These are phyloP conservation scores for Cygnus buccinator DNA, from an alignment of 2,113 vertebrate species.

Conservation along the genomic window DNA sequence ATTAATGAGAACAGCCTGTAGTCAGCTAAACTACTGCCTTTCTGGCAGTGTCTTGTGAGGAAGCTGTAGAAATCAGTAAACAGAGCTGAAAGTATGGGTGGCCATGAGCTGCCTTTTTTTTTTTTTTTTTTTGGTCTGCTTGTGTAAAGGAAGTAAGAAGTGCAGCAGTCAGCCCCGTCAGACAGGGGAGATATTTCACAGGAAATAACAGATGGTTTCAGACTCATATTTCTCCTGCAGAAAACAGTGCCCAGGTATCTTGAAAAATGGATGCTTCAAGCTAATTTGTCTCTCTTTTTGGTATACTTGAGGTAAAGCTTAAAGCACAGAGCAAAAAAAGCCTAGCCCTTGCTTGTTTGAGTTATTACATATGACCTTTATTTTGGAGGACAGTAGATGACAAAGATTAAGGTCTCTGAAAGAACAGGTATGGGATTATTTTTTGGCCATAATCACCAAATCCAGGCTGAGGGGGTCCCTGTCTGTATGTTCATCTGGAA, in stretches of 20 bases:
- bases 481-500: neutral
- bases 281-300: neutral
- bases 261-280: neutral
- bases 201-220: constrained; percentile 30
- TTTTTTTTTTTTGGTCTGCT: neutral
- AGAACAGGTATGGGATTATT: neutral
- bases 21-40: constrained; percentile 28
- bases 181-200: constrained; percentile 43
- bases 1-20: constrained; percentile 33
- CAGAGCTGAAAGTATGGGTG: constrained; percentile 7
- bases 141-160: constrained; percentile 38
- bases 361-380: neutral
- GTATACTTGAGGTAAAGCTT: neutral
- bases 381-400: neutral
- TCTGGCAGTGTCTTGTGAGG: constrained; percentile 23
- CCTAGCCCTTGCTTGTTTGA: neutral
- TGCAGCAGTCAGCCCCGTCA: constrained; percentile 13
- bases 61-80: constrained; percentile 41
- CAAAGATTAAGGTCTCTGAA: neutral
- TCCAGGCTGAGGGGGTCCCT: neutral
- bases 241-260: neutral
- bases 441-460: neutral
- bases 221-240: neutral
- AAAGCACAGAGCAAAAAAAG: neutral
- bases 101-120: neutral